Conservation (phyloP, 2,888 invertebrate species). For the Spialia ferax region DNA sequence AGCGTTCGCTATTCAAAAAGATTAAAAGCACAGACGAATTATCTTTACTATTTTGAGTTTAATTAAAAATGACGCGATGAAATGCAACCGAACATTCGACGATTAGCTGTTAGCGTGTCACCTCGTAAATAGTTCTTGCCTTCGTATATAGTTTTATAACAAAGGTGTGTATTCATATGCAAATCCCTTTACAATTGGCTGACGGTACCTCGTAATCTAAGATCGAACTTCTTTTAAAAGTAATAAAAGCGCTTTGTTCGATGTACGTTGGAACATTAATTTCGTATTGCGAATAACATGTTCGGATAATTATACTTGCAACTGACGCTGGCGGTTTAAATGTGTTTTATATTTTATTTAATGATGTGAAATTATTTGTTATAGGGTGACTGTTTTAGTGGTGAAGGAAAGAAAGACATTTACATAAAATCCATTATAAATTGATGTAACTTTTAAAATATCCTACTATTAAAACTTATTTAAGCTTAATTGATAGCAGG, state of each 20-base stretch:
- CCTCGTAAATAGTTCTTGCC: conserved; percentile 20
- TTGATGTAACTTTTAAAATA: too few relatives aligned
- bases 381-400: not conserved
- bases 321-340: conserved; percentile 20
- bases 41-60: not conserved
- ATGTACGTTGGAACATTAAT: conserved; percentile 42
- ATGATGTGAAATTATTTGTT: conserved; percentile 3
- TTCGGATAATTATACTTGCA: conserved; percentile 42
- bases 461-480: too few relatives aligned
- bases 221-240: conserved; percentile 41
- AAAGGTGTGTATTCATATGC: conserved; percentile 60
- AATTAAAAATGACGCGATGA: not conserved
- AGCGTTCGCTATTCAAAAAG: conserved; percentile 1
- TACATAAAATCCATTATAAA: not conserved
- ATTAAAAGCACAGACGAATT: conserved; percentile 1
- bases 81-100: not conserved
- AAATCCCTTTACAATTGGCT: conserved; percentile 52
- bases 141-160: conserved; percentile 43
- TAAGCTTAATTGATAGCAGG: too few relatives aligned
- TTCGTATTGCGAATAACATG: conserved; percentile 40
- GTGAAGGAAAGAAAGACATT: not conserved
- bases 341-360: conserved; percentile 10
- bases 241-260: conserved; percentile 42
- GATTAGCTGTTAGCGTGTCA: conserved; percentile 14
- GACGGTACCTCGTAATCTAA: conserved; percentile 43